Evolutionary conservation across 2,113 vertebrate species (phyloP).

Genomic region (Sterrhoptilus dennistouni): DNA sequence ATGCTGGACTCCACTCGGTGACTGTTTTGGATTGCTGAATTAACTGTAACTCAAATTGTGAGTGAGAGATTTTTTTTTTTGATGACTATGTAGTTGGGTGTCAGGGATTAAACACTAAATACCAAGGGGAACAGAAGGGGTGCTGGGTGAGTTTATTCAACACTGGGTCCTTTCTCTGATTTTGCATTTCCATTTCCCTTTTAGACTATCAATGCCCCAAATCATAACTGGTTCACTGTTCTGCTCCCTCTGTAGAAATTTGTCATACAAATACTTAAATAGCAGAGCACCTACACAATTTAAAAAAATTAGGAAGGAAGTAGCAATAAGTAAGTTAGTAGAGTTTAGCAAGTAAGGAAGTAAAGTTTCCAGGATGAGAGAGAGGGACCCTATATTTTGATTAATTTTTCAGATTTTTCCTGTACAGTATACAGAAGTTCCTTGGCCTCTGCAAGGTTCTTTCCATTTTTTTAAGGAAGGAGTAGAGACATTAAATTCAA

Average conservation of each 20-base stretch:
- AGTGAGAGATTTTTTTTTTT: background rate
- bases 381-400: background rate
- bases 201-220: background rate
- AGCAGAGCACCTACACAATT: background rate
- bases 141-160: background rate
- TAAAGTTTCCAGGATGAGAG: background rate
- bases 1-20: background rate
- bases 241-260: background rate
- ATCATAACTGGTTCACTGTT: background rate
- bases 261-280: background rate
- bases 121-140: background rate
- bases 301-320: background rate
- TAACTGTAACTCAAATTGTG: background rate
- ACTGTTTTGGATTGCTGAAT: background rate
- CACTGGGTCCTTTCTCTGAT: background rate
- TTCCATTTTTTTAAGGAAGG: background rate
- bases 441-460: background rate
- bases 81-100: background rate
- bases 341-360: background rate
- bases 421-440: background rate
- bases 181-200: background rate
- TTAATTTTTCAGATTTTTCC: background rate
- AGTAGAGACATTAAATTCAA: background rate
- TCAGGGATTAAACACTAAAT: background rate
- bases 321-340: too few species aligned